Base-by-base conservation (phyloP, 2,113 vertebrate genomes). In the Corythoichthys haematopterus region DNA sequence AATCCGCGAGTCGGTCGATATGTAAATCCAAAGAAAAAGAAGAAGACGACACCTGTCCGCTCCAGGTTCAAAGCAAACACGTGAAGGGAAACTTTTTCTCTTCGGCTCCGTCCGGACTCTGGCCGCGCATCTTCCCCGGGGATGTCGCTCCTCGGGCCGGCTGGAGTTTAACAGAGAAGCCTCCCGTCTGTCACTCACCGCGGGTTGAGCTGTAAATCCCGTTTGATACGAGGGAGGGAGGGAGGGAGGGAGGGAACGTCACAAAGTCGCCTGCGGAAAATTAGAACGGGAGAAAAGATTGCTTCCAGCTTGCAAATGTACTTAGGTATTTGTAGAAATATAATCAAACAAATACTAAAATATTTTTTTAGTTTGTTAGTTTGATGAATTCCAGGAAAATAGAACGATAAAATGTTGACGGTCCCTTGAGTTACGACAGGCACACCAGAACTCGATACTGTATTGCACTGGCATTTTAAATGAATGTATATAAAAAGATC, bases 41-140 rank as follows among this genome's bases (percentile, higher is more conserved):
- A 13, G 3, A 61, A 20, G 16, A 45, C 58, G 16, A 45, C 58
- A 61, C 58, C 58, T 45, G 58, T 38, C 58, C 37, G 59, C 43
- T 62, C 40, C 59, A 14, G 59, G 47, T 13, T 50, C 14, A 50
- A 47, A 46, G 65, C 55, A 63, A 64, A 36, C 28, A 50, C 33
- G 64, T 66, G 8, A 9, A 16, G 10, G 2, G 28, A 57, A 78
- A 81, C 66, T 76, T 85, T 78, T 84, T 80, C 73, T 75, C 33
- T 59, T 40, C 60, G 38, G 68, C 70, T 47, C 56, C 72, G 65
- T 58, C 12, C 55, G 61, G 63, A 69, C 72, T 78, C 77, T 58
- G 80, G 55, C 13, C 60, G 43, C 66, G 79, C 82, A 88, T 83
- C 58, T 79, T 76, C 61, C n/a, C 52, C 9, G 50, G 48, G 61